phyloP scores from a whole-genome alignment of 2,888 invertebrate species.

The Villa cingulata region DNA sequence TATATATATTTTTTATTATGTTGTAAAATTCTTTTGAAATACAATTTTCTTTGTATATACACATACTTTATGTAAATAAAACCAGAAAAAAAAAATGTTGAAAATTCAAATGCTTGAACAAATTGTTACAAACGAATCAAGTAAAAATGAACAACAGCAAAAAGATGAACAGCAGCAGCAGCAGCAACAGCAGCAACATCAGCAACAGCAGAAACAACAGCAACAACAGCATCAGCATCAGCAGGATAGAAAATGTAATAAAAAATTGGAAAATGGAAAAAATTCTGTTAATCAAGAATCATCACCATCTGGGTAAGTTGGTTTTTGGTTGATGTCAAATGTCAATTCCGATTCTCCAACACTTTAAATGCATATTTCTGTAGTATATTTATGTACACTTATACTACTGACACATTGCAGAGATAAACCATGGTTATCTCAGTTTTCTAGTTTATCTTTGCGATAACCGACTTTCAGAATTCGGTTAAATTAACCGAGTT shows the following conservation, averaged over 20 bases:
- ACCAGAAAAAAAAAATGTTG: constrained; percentile 38
- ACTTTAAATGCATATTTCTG: too few species aligned
- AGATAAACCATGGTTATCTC: too few species aligned
- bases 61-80: neutral
- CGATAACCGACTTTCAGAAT: too few species aligned
- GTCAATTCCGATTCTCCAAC: too few species aligned
- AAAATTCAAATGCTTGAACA: constrained; percentile 67
- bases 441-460: too few species aligned
- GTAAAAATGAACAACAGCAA: constrained; percentile 11
- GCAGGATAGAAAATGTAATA: constrained; percentile 4
- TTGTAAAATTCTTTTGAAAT: too few species aligned
- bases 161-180: constrained; percentile 12
- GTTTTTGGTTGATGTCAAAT: too few species aligned
- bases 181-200: constrained; percentile 12
- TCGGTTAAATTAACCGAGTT: too few species aligned
- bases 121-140: constrained; percentile 49
- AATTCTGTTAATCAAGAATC: constrained; percentile 31
- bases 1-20: too few species aligned
- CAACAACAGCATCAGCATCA: constrained; percentile 12
- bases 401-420: too few species aligned
- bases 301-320: constrained; percentile 31
- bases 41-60: too few species aligned
- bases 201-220: neutral
- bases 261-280: neutral
- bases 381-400: too few species aligned